Conservation (phyloP, 2,888 invertebrate genomes). For the Drosophila aldrichi region DNA sequence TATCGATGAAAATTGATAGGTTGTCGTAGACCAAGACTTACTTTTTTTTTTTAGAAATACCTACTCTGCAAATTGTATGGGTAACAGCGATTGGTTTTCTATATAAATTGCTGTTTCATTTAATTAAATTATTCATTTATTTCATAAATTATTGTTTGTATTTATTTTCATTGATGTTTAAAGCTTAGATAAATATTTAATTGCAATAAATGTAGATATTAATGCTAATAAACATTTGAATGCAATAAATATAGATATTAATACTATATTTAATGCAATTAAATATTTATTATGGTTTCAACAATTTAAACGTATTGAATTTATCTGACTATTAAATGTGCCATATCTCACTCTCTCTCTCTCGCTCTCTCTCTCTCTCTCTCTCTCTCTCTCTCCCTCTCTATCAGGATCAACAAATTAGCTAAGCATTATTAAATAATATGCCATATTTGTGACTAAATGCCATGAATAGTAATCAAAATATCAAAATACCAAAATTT, state of each 20-base stretch:
- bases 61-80: too few species aligned
- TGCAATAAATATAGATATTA: too few species aligned
- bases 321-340: not conserved
- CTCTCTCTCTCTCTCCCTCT: not conserved
- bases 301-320: not conserved
- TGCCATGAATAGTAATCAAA: constrained; percentile 19
- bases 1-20: too few species aligned
- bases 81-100: too few species aligned
- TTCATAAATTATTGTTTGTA: not conserved
- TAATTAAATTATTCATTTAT: not conserved
- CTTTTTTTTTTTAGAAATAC: too few species aligned
- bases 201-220: too few species aligned
- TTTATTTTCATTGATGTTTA: not conserved
- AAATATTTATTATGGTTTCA: not conserved
- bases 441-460: constrained; percentile 11
- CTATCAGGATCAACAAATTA: constrained; percentile 27
- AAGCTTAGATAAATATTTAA: too few species aligned
- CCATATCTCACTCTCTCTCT: not conserved
- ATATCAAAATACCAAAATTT: constrained; percentile 37
- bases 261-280: not conserved
- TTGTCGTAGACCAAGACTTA: too few species aligned
- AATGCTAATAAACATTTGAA: too few species aligned
- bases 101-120: not conserved
- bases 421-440: constrained; percentile 30
- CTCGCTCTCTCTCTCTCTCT: not conserved